Conservation (phyloP, 1,140 invertebrate genomes). For the Macrobrachium rosenbergii region DNA sequence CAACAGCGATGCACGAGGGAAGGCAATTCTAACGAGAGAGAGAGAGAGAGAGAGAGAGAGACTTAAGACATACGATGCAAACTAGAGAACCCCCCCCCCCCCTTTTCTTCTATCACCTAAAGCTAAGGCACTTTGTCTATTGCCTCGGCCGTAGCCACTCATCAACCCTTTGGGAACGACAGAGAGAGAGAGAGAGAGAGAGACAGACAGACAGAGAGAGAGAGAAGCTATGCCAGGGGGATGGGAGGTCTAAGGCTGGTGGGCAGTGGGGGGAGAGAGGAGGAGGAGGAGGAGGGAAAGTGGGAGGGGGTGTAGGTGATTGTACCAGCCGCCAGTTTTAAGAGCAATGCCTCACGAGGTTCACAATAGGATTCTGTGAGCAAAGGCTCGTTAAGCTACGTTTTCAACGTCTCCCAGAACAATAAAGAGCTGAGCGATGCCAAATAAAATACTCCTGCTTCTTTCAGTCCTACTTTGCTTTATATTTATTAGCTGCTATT, state of each 20-base stretch:
- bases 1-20: too few relatives aligned
- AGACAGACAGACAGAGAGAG: slow-evolving; percentile 11
- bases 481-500: too few relatives aligned
- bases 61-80: not conserved
- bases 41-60: slow-evolving; percentile 1
- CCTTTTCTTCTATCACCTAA: not conserved
- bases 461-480: too few relatives aligned
- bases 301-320: not conserved
- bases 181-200: slow-evolving; percentile 8
- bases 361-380: not conserved
- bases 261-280: not conserved
- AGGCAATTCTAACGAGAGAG: not conserved
- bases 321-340: not conserved
- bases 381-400: too few relatives aligned
- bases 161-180: not conserved
- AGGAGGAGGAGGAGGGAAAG: not conserved
- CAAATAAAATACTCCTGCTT: too few relatives aligned
- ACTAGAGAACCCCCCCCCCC: not conserved
- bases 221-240: not conserved
- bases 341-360: not conserved
- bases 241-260: not conserved
- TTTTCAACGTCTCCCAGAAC: too few relatives aligned
- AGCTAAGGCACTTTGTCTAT: too few relatives aligned
- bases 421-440: too few relatives aligned
- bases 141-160: not conserved